A percentile compares a stretch with the other conserved stretches of the same genome.
These are phyloP conservation scores for Antrozous pallidus DNA, from an alignment of 2,797 vertebrate species.

Conservation along the genomic window DNA sequence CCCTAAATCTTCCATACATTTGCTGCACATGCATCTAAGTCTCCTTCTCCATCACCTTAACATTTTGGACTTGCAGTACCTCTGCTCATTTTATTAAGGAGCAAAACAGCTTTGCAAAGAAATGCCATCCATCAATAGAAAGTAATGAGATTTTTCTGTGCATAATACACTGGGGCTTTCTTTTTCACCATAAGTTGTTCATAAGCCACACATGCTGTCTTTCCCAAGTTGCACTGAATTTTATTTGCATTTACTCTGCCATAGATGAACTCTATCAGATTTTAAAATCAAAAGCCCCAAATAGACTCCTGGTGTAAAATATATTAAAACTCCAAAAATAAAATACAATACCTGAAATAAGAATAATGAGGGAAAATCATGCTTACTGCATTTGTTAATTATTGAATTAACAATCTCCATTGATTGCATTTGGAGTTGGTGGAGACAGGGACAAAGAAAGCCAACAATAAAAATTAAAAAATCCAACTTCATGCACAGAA, in stretches of 20 bases:
- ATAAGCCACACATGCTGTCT: background rate
- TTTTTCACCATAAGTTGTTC: constrained; percentile 2
- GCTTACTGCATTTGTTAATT: constrained; percentile 15
- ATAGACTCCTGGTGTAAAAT: background rate
- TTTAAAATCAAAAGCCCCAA: constrained; percentile 42
- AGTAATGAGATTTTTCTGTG: constrained; percentile 44
- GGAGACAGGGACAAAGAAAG: background rate
- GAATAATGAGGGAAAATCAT: background rate
- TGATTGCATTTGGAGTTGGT: background rate
- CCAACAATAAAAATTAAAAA: background rate
- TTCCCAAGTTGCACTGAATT: constrained; percentile 24
- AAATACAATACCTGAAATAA: constrained; percentile 31
- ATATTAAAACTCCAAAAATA: constrained; percentile 51
- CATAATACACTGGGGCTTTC: constrained; percentile 14
- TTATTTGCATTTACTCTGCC: constrained; percentile 36
- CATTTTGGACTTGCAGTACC: constrained; percentile 17
- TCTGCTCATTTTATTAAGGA: constrained; percentile 52
- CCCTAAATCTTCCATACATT: background rate
- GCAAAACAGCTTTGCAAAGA: constrained; percentile 46
- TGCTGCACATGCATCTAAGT: background rate
- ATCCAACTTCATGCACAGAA: background rate
- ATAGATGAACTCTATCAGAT: constrained; percentile 41
- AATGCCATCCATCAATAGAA: constrained; percentile 49
- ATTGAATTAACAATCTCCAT: background rate
- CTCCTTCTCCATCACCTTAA: constrained; percentile 9